Conservation (phyloP, 2,888 invertebrate species). For the Myopa testacea region DNA sequence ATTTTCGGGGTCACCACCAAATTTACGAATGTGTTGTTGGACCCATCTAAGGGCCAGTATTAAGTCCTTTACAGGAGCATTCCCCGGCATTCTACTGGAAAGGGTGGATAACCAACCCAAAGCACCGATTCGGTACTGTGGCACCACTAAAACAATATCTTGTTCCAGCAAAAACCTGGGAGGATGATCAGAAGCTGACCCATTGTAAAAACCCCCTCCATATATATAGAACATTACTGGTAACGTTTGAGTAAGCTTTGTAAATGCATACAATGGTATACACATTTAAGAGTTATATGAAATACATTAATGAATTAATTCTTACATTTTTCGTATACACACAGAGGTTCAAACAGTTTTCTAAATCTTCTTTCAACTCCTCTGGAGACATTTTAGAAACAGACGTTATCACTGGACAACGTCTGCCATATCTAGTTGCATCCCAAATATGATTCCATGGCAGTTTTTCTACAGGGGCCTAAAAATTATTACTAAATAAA, state of each 20-base stretch:
- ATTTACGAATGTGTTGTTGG: constrained; percentile 68
- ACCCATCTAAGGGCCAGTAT: constrained; percentile 71
- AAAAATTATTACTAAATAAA: background rate
- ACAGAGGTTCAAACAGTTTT: constrained; percentile 65
- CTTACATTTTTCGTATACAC: constrained; percentile 66
- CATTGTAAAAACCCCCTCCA: constrained; percentile 68
- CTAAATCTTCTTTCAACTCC: constrained; percentile 56
- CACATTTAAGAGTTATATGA: background rate
- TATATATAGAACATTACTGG: constrained; percentile 69
- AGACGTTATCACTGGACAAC: constrained; percentile 61
- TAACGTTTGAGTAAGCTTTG: constrained; percentile 55
- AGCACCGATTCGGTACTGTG: constrained; percentile 70
- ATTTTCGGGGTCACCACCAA: constrained; percentile 70
- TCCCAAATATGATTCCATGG: constrained; percentile 60
- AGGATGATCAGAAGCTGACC: constrained; percentile 64
- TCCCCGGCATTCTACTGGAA: constrained; percentile 70
- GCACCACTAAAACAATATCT: constrained; percentile 69
- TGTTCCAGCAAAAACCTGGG: constrained; percentile 68
- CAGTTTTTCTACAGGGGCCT: constrained; percentile 59
- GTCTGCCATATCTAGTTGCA: constrained; percentile 59
- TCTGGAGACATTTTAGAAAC: constrained; percentile 47
- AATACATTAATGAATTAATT: background rate
- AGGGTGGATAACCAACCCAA: constrained; percentile 70
- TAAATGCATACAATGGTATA: background rate
- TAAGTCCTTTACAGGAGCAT: constrained; percentile 71